Percentiles rank a stretch among this genome's conserved stretches.
These are phyloP conservation scores for Embidobia sp. DNA, from an alignment of 2,888 invertebrate species.

Conservation along the genomic window DNA sequence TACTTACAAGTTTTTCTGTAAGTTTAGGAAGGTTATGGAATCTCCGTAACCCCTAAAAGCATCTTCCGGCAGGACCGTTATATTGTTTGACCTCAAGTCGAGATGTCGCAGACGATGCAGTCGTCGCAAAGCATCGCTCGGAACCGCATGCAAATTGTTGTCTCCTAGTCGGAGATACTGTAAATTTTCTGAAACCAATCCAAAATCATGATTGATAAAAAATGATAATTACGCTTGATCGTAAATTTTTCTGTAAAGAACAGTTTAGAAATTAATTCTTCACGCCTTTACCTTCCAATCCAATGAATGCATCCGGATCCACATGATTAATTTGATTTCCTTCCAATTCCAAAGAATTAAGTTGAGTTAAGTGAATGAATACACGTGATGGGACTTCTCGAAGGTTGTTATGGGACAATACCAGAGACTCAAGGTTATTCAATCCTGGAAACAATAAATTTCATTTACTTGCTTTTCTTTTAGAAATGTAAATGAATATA, in stretches of 20 bases:
- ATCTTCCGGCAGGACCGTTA: conserved; percentile 90
- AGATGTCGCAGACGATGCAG: conserved; percentile 93
- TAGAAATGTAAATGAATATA: not conserved
- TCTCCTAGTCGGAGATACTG: conserved; percentile 94
- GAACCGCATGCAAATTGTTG: conserved; percentile 92
- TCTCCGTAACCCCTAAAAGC: conserved; percentile 94
- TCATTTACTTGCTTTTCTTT: not conserved
- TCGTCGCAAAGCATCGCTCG: conserved; percentile 91
- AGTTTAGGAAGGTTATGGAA: conserved; percentile 94
- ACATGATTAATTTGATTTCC: conserved; percentile 91
- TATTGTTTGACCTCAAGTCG: conserved; percentile 94
- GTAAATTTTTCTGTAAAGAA: no score
- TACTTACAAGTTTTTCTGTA: conserved; percentile 94
- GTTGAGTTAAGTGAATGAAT: conserved; percentile 89
- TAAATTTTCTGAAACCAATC: conserved; percentile 87
- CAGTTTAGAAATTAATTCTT: no score
- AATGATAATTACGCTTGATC: no score
- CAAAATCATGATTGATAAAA: no score
- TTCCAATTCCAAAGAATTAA: conserved; percentile 94
- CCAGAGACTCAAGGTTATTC: conserved; percentile 90
- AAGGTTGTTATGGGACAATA: conserved; percentile 92
- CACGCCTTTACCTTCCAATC: conserved; percentile 94
- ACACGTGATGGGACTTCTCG: conserved; percentile 90
- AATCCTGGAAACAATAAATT: conserved; percentile 84
- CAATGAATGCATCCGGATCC: conserved; percentile 92